Percentiles rank a stretch among this genome's conserved stretches.
These are phyloP conservation scores for Homalodisca vitripennis DNA, from an alignment of 1,140 invertebrate genomes.

Conservation along the genomic window DNA sequence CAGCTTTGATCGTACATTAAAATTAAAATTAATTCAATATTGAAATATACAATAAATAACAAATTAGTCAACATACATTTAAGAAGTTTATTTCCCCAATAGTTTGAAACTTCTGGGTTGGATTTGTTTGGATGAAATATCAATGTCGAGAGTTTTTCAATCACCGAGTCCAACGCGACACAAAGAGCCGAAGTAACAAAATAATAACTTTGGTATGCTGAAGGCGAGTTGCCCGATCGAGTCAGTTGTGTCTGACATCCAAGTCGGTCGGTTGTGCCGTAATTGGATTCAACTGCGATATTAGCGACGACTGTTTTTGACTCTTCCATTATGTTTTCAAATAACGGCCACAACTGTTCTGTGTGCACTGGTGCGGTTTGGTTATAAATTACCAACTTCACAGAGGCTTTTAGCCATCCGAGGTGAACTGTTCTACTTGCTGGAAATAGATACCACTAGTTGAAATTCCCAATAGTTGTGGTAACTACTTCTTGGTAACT, in stretches of 20 bases:
- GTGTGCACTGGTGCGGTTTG: not conserved
- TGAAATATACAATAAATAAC: too few relatives aligned
- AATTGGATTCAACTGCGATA: constrained; percentile 13
- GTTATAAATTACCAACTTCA: too few relatives aligned
- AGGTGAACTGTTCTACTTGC: too few relatives aligned
- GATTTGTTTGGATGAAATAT: not conserved
- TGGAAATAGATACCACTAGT: too few relatives aligned
- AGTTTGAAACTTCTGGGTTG: not conserved
- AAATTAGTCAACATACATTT: too few relatives aligned
- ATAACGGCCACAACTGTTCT: not conserved
- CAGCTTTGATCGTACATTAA: too few relatives aligned
- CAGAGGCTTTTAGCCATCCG: too few relatives aligned
- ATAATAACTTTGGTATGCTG: constrained; percentile 10
- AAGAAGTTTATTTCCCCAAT: not conserved
- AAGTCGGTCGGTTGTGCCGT: not conserved
- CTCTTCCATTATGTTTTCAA: constrained; percentile 23
- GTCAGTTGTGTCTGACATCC: constrained; percentile 14
- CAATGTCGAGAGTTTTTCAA: constrained; percentile 5
- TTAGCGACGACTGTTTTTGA: constrained; percentile 7
- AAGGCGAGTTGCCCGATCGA: constrained; percentile 2
- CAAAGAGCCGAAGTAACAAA: constrained; percentile 7
- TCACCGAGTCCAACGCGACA: constrained; percentile 1
- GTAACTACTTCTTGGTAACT: too few relatives aligned
- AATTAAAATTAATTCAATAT: too few relatives aligned
- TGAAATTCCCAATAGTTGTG: too few relatives aligned